phyloP scores from a whole-genome alignment of 2,113 vertebrate genomes.

The Oceanodroma tethys region DNA sequence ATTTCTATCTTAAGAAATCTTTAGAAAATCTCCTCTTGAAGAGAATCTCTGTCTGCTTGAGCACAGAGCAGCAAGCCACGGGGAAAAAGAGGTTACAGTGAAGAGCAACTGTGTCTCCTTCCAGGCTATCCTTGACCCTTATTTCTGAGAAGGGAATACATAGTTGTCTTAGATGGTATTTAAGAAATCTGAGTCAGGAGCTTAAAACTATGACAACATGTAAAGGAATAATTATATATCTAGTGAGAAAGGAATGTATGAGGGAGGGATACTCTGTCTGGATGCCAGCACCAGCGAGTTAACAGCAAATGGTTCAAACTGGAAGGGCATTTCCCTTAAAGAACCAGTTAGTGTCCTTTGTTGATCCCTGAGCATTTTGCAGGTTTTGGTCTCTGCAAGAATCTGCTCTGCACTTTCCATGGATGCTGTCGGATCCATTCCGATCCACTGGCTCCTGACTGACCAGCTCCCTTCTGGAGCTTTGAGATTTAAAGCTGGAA shows the following conservation, averaged over 20 bases:
- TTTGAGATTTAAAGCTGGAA: neutral
- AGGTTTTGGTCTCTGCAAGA: neutral
- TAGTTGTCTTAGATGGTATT: slow-evolving; percentile 52
- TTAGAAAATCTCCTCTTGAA: neutral
- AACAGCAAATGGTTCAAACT: slow-evolving; percentile 49
- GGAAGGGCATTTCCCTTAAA: slow-evolving; percentile 13
- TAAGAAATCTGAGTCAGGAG: slow-evolving; percentile 54
- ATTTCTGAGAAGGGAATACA: slow-evolving; percentile 1
- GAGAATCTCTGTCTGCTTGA: neutral
- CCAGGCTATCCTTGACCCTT: neutral
- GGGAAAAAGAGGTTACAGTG: neutral
- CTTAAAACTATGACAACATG: slow-evolving; percentile 54
- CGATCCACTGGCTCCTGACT: neutral
- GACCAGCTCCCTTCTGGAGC: neutral
- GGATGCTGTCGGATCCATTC: neutral
- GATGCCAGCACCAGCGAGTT: slow-evolving; percentile 32
- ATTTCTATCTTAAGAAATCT: neutral
- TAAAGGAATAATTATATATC: slow-evolving; percentile 57
- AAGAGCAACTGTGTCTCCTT: neutral
- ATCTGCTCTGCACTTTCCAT: neutral
- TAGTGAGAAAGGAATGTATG: slow-evolving; percentile 57
- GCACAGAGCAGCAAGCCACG: neutral
- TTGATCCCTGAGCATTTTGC: neutral
- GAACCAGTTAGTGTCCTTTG: neutral
- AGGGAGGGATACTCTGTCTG: slow-evolving; percentile 51